Evolutionary conservation across 2,888 invertebrate species (phyloP), one percentile per base, ranked within the genome.

Genomic region (Drosophila buzzatii): DNA sequence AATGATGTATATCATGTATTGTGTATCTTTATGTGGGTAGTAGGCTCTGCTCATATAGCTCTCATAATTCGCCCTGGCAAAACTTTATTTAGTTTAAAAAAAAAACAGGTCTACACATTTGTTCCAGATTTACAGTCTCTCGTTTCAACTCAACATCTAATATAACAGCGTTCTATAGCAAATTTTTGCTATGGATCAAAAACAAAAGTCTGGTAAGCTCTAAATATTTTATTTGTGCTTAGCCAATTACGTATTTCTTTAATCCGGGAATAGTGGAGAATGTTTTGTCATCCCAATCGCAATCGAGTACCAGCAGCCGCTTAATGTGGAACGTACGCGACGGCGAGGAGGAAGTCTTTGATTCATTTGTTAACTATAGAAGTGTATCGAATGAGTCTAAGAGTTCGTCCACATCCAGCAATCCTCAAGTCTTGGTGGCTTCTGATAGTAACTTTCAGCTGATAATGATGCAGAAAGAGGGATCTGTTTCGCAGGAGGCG

Each of bases 331-430:
- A 79, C 31, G 66, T 68, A 3, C 41, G 18, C 39, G 68, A 68
- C 5, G 69, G 59, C 6, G 89, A 83, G 3, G 86, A 79, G 60
- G 86, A 86, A 58, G 75, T 77, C 20, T 86, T 65, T 14, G 73
- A 88, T 31, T 81, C 85, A 7, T 49, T 85, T 35, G 88, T 89
- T 18, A 87, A 70, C 51, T 89, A 87, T 35, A 59, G 69, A 10
- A 69, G 70, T 1, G 12, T 73, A 10, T 57, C 63, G 5, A 60
- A 47, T 31, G 39, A 27, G 0, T 14, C 27, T 12, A 33, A 14
- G 9, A 16, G 41, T 10, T 51, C 72, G 0, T 33, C 47, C 2
- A 71, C 16, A 23, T 27, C 51, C 20, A 73, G 41, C 27, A 42
- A 37, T 8, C 2, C 57, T 10, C 51, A 23, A 9, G n/a, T 47